phyloP scores from a whole-genome alignment of 2,888 invertebrate genomes.

The Pandemis cinnamomeana region DNA sequence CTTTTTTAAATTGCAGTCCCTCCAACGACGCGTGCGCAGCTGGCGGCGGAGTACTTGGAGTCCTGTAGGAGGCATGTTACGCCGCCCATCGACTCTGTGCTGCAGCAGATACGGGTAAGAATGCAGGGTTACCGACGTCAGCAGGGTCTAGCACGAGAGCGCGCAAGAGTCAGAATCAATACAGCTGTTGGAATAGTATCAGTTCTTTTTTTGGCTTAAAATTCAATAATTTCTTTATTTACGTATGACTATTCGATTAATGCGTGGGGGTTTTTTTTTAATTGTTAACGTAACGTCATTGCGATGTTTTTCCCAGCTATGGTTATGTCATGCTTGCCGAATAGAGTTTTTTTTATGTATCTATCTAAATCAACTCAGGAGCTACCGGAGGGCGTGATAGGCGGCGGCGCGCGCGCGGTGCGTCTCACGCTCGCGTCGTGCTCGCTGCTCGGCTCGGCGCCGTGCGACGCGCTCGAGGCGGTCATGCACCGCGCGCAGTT shows the following conservation, averaged over 20 bases:
- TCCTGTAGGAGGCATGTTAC: constrained; percentile 90
- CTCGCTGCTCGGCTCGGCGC: constrained; percentile 85
- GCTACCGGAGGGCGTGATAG: constrained; percentile 67
- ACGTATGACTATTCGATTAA: too few relatives aligned
- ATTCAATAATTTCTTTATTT: too few relatives aligned
- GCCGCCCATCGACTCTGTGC: constrained; percentile 87
- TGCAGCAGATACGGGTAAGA: constrained; percentile 89
- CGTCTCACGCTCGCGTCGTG: constrained; percentile 84
- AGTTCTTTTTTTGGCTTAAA: too few relatives aligned
- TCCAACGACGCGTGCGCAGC: constrained; percentile 87
- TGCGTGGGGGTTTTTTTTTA: too few relatives aligned
- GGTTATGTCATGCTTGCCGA: too few relatives aligned
- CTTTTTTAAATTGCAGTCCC: constrained; percentile 81
- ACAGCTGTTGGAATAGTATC: too few relatives aligned
- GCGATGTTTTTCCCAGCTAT: too few relatives aligned
- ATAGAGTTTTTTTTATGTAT: not conserved
- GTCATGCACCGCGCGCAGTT: constrained; percentile 92
- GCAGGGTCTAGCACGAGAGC: too few relatives aligned
- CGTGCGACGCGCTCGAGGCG: constrained; percentile 93
- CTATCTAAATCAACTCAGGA: constrained; percentile 56
- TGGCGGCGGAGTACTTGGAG: constrained; percentile 88
- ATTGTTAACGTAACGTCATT: too few relatives aligned
- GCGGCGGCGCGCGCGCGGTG: constrained; percentile 82
- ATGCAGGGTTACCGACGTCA: not conserved
- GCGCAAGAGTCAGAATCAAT: too few relatives aligned